Evolutionary conservation across 2,797 vertebrate genomes (phyloP), one percentile per base, ranked within the genome.

Genomic region (Crypturellus tataupa): DNA sequence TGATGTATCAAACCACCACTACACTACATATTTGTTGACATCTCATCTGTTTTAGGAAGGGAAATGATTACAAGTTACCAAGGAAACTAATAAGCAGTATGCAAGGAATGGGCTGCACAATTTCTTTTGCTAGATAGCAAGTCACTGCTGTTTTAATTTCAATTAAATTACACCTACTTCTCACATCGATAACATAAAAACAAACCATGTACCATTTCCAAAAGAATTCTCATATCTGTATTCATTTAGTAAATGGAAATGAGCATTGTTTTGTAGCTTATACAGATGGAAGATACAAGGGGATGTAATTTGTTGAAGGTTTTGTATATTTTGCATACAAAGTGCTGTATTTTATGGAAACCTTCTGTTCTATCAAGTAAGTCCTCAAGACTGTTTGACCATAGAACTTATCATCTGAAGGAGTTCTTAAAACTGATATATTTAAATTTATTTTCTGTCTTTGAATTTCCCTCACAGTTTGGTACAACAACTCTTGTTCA

Each of bases 51-150:
- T 97, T 97, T 95, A 95, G 85, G 87, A 96, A 97, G 96, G 96
- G 88, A 97, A 98, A 95, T 92, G 95, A 97, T 98, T 97, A 94
- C 90, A 85, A 65, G 95, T 98, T 98, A 95, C 97, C 97, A 97
- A 96, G 97, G 97, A 97, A 95, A 97, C 97, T 96, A 97, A 97
- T 97, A 95, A 96, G 93, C 85, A 90, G 59, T 91, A 67, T 95
- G 92, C 85, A 96, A 97, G 92, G 80, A 95, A 96, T 92, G 62
- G 76, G 60, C 85, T 83, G 75, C 63, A 68, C 90, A 92, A 92
- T 88, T 92, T 70, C 24, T 77, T 89, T 94, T 91, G 53, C 93
- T 88, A 95, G 95, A 96, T 94, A 96, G 95, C 60, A 70, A 95
- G 77, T 91, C 76, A 81, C 80, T 93, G 87, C 62, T 95, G 78